Evolutionary conservation across 1,140 invertebrate genomes (phyloP).

Genomic region (Diploscapter pachys): DNA sequence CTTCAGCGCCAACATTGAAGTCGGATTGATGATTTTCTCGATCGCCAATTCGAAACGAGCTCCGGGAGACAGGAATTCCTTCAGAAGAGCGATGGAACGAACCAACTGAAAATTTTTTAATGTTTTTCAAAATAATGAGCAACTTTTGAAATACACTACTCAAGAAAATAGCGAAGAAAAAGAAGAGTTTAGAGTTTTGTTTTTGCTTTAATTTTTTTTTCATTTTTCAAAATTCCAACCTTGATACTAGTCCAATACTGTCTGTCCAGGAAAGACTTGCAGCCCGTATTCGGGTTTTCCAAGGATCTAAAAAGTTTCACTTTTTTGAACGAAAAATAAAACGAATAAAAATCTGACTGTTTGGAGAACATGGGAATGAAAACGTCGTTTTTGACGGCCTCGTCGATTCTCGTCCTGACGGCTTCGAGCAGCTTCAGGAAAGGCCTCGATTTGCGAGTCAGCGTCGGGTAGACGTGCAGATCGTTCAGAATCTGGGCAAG

Average conservation of each 20-base stretch:
- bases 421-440: constrained; percentile 24
- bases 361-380: constrained; percentile 37
- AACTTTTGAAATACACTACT: no score
- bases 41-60: constrained; percentile 26
- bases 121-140: no score
- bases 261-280: constrained; percentile 33
- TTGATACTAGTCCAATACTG: constrained; percentile 40
- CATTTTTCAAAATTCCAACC: neutral
- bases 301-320: constrained; percentile 11
- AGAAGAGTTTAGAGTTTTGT: no score
- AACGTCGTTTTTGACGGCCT: constrained; percentile 28
- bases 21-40: constrained; percentile 32
- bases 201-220: no score
- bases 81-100: constrained; percentile 28
- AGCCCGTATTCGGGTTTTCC: constrained; percentile 31
- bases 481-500: constrained; percentile 8
- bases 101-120: constrained; percentile 10
- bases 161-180: no score
- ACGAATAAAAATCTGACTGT: constrained; percentile 21
- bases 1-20: constrained; percentile 15
- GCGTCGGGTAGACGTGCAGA: constrained; percentile 23
- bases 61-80: constrained; percentile 21
- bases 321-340: neutral
- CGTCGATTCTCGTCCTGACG: constrained; percentile 14
- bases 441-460: constrained; percentile 29